Percentiles rank a stretch among this genome's conserved stretches.
These are phyloP conservation scores for Crax fasciolata DNA, from an alignment of 2,797 vertebrate genomes.

Conservation along the genomic window DNA sequence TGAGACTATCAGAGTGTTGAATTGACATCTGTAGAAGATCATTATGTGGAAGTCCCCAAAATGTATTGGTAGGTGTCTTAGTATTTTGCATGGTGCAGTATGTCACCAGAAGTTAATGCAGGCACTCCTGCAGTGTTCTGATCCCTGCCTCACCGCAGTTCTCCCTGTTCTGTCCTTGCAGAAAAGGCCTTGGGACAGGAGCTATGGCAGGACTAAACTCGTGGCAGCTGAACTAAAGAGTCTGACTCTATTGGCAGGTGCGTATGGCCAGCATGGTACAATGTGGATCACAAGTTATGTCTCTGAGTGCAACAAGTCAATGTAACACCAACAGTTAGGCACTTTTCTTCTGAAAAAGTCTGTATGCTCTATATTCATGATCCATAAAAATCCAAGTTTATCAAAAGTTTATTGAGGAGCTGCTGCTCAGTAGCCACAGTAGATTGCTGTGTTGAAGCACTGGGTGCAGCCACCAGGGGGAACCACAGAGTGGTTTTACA, in stretches of 20 bases:
- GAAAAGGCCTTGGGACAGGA: neutral
- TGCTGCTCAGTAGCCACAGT: neutral
- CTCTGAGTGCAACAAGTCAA: neutral
- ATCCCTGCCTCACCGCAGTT: rapidly evolving
- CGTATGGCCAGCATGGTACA: rapidly evolving
- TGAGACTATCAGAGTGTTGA: neutral
- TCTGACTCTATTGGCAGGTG: neutral
- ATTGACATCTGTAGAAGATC: neutral
- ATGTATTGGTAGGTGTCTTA: neutral
- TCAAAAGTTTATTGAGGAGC: neutral
- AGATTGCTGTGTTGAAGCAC: neutral
- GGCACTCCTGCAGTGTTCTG: neutral
- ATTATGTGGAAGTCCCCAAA: neutral
- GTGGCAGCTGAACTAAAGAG: neutral
- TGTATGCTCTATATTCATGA: neutral
- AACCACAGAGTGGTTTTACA: neutral
- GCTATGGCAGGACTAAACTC: neutral
- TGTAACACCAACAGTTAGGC: neutral
- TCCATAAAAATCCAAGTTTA: neutral
- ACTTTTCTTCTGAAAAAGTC: neutral
- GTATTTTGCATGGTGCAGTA: neutral
- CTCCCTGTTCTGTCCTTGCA: neutral
- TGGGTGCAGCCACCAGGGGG: neutral
- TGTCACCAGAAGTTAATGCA: neutral
- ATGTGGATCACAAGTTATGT: neutral